These are phyloP conservation scores for Thera obeliscata DNA, from an alignment of 2,888 invertebrate species.

Conservation along the genomic window DNA sequence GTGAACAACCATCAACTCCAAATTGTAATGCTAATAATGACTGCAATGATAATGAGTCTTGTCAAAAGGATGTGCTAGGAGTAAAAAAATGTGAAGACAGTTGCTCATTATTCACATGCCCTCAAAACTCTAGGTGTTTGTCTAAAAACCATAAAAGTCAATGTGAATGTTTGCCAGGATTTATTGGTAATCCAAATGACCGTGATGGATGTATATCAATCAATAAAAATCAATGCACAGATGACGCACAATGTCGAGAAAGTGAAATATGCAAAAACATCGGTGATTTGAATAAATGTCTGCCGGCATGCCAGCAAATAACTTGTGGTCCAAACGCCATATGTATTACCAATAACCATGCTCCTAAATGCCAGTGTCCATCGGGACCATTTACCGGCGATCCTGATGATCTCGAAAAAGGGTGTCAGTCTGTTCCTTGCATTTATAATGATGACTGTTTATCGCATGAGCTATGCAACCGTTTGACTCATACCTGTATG, in stretches of 20 bases:
- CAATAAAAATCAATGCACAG: conserved; percentile 89
- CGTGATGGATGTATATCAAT: conserved; percentile 92
- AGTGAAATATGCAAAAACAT: conserved; percentile 90
- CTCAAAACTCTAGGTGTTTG: conserved; percentile 92
- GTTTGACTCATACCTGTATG: conserved; percentile 92
- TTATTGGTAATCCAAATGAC: conserved; percentile 95
- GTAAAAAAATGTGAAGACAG: conserved; percentile 92
- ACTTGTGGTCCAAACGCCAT: conserved; percentile 94
- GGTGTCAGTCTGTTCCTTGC: conserved; percentile 92
- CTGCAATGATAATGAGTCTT: conserved; percentile 88
- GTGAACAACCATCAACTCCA: conserved; percentile 94
- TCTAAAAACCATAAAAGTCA: conserved; percentile 89
- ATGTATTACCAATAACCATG: conserved; percentile 95
- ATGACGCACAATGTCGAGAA: conserved; percentile 93
- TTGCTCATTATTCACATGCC: conserved; percentile 93
- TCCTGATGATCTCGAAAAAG: conserved; percentile 89
- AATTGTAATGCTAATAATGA: conserved; percentile 89
- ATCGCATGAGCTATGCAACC: conserved; percentile 90
- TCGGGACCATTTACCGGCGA: conserved; percentile 94
- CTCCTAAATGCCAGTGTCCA: conserved; percentile 95
- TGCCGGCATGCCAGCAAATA: conserved; percentile 90
- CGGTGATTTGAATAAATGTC: conserved; percentile 87
- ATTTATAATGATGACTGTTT: conserved; percentile 94
- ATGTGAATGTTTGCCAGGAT: conserved; percentile 93
- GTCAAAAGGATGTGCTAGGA: conserved; percentile 92